A percentile compares a stretch with the other conserved stretches of the same genome.
These are phyloP conservation scores for Rhagophthalmus giganteus DNA, from an alignment of 2,888 invertebrate genomes.

Conservation along the genomic window DNA sequence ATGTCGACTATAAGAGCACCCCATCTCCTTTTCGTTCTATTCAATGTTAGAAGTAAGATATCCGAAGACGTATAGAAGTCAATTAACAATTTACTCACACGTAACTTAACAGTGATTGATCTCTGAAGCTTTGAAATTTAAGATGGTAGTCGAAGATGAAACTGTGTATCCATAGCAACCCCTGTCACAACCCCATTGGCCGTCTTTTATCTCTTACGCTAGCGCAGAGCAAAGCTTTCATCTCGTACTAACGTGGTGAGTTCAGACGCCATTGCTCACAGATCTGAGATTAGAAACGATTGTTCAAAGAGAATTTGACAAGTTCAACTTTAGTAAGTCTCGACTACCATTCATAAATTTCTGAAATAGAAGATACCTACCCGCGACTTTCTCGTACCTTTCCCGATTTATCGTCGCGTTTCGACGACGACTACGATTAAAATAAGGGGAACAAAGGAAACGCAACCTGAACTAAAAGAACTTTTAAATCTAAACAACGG, in stretches of 20 bases:
- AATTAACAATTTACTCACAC: too few relatives aligned
- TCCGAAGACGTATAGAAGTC: too few relatives aligned
- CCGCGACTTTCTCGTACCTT: too few relatives aligned
- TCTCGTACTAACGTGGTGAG: constrained; percentile 17
- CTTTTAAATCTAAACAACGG: constrained; percentile 9
- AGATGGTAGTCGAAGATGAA: constrained; percentile 38
- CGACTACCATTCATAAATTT: not conserved
- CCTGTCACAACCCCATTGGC: constrained; percentile 48
- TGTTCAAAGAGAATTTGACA: constrained; percentile 6
- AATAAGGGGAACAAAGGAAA: not conserved
- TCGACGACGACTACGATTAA: not conserved
- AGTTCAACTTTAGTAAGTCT: not conserved
- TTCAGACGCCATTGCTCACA: constrained; percentile 30
- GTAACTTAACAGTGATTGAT: constrained; percentile 14
- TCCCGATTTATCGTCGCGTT: not conserved
- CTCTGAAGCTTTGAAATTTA: constrained; percentile 27
- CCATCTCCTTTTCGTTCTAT: too few relatives aligned
- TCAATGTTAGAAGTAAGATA: too few relatives aligned
- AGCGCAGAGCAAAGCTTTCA: constrained; percentile 24
- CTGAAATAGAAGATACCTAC: too few relatives aligned
- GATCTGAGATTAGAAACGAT: constrained; percentile 26
- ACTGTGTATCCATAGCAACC: constrained; percentile 49
- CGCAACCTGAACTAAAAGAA: constrained; percentile 4
- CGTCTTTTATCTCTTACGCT: constrained; percentile 34
- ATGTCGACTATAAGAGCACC: too few relatives aligned